Conservation (phyloP, 2,113 vertebrate species). For the Plecotus auritus region DNA sequence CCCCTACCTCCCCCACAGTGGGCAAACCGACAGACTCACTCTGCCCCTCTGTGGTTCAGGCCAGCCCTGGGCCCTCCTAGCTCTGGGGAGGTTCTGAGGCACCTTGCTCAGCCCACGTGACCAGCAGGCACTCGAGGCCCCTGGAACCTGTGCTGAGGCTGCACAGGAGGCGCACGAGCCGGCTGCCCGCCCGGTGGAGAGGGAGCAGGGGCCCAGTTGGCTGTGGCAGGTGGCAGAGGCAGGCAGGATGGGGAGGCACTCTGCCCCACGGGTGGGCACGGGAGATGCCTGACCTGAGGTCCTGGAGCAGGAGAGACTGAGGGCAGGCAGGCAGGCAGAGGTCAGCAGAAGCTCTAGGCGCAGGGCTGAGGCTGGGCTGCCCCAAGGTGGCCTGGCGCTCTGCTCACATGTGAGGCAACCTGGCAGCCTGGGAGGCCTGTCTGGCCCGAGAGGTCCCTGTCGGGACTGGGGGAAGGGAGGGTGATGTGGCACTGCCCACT, state of each 20-base stretch:
- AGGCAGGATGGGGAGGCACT: background rate
- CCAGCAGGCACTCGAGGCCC: background rate
- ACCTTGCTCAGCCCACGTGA: background rate
- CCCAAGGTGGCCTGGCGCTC: background rate
- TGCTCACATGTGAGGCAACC: too few species aligned
- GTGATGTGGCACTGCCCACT: background rate
- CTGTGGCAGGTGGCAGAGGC: background rate
- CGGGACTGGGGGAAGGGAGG: background rate
- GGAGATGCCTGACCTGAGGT: background rate
- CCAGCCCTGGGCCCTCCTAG: background rate
- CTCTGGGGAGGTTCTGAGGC: background rate
- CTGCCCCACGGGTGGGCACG: rapidly evolving
- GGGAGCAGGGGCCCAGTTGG: background rate
- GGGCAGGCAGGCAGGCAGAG: background rate
- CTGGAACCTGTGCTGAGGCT: background rate
- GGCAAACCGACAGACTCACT: background rate
- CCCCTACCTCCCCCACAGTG: background rate
- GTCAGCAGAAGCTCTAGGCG: background rate
- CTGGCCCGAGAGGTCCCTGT: background rate
- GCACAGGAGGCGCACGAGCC: background rate
- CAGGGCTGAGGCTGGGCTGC: background rate
- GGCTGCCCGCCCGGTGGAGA: background rate
- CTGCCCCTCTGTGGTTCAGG: background rate
- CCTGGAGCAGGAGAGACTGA: background rate
- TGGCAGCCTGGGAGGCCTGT: background rate